Evolutionary conservation across 2,113 vertebrate species (phyloP).

Genomic region (Coregonus clupeaformis): DNA sequence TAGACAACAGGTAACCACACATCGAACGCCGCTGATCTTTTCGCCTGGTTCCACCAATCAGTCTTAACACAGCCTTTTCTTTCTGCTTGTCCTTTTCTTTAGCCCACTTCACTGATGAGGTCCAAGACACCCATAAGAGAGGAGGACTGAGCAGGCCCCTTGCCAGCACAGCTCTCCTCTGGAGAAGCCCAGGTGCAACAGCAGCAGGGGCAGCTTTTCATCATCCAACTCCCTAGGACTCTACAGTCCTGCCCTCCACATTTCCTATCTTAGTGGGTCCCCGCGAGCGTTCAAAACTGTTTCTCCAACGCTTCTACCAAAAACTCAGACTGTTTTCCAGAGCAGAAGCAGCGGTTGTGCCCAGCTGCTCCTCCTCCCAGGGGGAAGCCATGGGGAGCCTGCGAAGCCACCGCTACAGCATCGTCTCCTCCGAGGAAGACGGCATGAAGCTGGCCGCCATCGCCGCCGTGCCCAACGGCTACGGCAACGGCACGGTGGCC

Average conservation of each 20-base stretch:
- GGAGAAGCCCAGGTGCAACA: conserved; percentile 25
- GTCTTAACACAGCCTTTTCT: conserved; percentile 44
- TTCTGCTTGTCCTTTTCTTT: conserved; percentile 55
- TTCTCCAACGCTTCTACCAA: conserved; percentile 97
- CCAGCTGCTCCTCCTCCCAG: conserved; percentile 74
- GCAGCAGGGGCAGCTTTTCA: neutral
- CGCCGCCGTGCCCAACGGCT: conserved; percentile 87
- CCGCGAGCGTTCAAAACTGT: conserved; percentile 91
- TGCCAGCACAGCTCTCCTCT: conserved; percentile 22
- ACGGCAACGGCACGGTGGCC: conserved; percentile 86
- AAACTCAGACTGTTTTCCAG: conserved; percentile 98
- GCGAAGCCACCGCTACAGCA: conserved; percentile 96
- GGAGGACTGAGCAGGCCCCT: conserved; percentile 69
- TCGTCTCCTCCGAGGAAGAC: conserved; percentile 95
- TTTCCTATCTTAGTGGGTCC: conserved; percentile 74
- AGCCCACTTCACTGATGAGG: conserved; percentile 69
- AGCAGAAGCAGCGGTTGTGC: conserved; percentile 77
- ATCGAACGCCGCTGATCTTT: conserved; percentile 40
- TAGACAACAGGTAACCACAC: conserved; percentile 51
- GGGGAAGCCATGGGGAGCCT: conserved; percentile 93
- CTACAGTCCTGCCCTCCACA: conserved; percentile 23
- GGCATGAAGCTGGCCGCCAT: conserved; percentile 92
- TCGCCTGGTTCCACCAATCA: conserved; percentile 49
- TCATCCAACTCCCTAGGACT: conserved; percentile 27
- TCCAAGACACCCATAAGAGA: conserved; percentile 68